Percentiles rank a stretch among this genome's conserved stretches.
phyloP scores from a whole-genome alignment of 30 jellyfish, hydroid and myxozoan species.

The Pelagia noctiluca region DNA sequence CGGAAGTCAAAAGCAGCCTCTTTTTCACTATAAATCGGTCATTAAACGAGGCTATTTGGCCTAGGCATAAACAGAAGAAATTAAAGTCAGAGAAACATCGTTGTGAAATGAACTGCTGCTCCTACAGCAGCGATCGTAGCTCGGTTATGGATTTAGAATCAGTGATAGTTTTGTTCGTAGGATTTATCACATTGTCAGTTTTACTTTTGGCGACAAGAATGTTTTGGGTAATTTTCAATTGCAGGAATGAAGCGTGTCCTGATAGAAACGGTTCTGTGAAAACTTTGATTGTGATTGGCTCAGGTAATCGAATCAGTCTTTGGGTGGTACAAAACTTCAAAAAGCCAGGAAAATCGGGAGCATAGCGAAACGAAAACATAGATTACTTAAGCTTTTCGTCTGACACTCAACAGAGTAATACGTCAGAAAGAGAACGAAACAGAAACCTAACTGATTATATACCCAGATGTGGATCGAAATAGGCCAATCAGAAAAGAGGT shows the following conservation, averaged over 20 bases:
- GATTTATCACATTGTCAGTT: slow-evolving; percentile 3
- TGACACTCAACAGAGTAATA: too few relatives aligned
- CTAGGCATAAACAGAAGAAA: too few relatives aligned
- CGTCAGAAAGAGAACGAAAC: too few relatives aligned
- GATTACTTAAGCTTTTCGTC: not conserved
- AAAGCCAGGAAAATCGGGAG: not conserved
- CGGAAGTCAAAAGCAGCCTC: too few relatives aligned
- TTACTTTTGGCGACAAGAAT: slow-evolving; percentile 3
- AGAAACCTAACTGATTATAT: too few relatives aligned
- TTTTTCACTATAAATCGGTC: too few relatives aligned
- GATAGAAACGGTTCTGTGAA: slow-evolving; percentile 34
- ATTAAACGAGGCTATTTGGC: too few relatives aligned
- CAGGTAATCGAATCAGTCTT: slow-evolving; percentile 26
- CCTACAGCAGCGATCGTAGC: not conserved
- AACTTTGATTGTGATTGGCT: slow-evolving; percentile 61
- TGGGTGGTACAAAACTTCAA: not conserved
- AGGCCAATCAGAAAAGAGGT: not conserved
- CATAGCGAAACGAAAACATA: not conserved
- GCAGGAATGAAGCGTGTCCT: slow-evolving; percentile 38
- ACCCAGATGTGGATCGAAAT: too few relatives aligned
- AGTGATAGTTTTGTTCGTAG: not conserved
- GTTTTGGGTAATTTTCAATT: slow-evolving; percentile 20
- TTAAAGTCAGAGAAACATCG: not conserved
- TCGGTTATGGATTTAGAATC: not conserved
- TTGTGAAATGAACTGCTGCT: not conserved